A percentile compares a stretch with the other conserved stretches of the same genome.
These are phyloP conservation scores for Coranthus polyacanthus DNA, from an alignment of 2,797 vertebrate genomes.

Conservation along the genomic window DNA sequence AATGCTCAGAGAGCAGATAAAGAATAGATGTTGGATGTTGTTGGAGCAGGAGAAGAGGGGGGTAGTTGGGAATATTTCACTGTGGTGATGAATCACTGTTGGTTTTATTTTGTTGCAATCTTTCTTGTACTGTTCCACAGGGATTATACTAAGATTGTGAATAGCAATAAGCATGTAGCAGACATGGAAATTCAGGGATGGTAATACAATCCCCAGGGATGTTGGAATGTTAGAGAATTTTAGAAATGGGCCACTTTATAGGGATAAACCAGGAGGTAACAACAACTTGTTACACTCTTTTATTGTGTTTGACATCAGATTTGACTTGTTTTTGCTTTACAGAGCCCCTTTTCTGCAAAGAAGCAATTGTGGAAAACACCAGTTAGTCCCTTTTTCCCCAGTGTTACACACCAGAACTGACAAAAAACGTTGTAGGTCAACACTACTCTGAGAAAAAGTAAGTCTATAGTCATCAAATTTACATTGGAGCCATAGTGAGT, in stretches of 20 bases:
- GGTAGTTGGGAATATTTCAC: conserved; percentile 10
- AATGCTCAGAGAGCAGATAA: conserved; percentile 43
- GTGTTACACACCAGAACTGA: conserved; percentile 22
- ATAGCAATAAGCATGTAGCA: conserved; percentile 13
- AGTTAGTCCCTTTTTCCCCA: conserved; percentile 12
- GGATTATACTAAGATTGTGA: conserved; percentile 25
- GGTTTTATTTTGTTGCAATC: conserved; percentile 24
- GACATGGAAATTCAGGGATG: conserved; percentile 7
- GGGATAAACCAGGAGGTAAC: conserved; percentile 5
- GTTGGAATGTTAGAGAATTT: conserved; percentile 17
- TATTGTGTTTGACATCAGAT: conserved; percentile 8
- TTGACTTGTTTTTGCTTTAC: conserved; percentile 9
- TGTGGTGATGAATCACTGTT: conserved; percentile 17
- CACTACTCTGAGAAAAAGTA: conserved; percentile 10
- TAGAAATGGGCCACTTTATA: conserved; percentile 17
- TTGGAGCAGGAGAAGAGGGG: conserved; percentile 10
- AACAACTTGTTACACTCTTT: conserved; percentile 24
- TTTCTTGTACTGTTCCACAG: conserved; percentile 16
- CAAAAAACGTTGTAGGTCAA: conserved; percentile 19
- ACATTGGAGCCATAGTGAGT: conserved; percentile 4
- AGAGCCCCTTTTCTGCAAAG: conserved; percentile 14
- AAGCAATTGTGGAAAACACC: not conserved
- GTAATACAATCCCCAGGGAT: conserved; percentile 19
- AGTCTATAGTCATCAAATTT: not conserved
- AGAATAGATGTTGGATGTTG: conserved; percentile 30